phyloP scores from a whole-genome alignment of 2,797 vertebrate species.

The Eremophila alpestris region DNA sequence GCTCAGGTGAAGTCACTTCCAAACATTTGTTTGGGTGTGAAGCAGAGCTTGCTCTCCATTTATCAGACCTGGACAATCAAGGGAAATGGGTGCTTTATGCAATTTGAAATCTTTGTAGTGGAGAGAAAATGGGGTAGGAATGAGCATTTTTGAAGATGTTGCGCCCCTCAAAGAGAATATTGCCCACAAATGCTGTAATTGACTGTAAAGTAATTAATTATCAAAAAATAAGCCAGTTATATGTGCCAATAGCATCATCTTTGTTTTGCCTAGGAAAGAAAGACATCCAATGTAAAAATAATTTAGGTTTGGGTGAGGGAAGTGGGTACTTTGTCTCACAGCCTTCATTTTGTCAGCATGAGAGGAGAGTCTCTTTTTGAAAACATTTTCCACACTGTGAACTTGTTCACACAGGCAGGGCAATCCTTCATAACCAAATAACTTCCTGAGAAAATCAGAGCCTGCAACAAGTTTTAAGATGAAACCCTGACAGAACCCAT shows the following conservation, averaged over 20 bases:
- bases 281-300: neutral
- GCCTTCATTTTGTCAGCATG: neutral
- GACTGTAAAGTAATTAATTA: neutral
- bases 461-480: constrained; percentile 21
- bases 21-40: neutral
- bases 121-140: neutral
- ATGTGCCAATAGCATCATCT: neutral
- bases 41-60: neutral
- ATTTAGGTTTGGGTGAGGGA: neutral
- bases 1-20: neutral
- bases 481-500: constrained; percentile 14
- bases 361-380: neutral
- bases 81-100: neutral
- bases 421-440: constrained; percentile 31
- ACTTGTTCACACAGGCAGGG: constrained; percentile 63
- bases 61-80: neutral
- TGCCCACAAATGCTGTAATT: neutral
- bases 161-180: neutral
- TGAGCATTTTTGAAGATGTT: neutral
- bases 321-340: neutral
- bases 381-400: neutral
- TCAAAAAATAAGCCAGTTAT: neutral
- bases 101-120: neutral
- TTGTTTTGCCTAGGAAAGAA: neutral
- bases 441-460: constrained; percentile 42